phyloP scores from a whole-genome alignment of 2,797 vertebrate genomes.

The Falco biarmicus region DNA sequence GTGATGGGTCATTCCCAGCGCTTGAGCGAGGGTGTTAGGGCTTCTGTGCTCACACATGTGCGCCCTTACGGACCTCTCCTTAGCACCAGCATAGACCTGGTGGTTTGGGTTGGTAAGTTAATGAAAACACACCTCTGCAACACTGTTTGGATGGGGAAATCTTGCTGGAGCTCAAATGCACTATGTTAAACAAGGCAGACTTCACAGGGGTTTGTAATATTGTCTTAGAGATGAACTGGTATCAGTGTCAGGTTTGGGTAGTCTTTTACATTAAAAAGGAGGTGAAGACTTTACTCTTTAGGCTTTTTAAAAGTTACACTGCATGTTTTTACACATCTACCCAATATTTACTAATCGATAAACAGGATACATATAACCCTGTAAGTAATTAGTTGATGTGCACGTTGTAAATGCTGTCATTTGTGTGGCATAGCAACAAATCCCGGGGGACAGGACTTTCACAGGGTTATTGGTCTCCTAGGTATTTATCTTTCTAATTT shows the following conservation, averaged over 20 bases:
- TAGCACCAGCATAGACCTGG: background rate
- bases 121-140: background rate
- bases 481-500: slow-evolving; percentile 39
- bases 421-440: background rate
- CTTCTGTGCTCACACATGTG: background rate
- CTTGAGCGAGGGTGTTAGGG: background rate
- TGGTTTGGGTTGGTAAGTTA: background rate
- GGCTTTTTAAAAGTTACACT: background rate
- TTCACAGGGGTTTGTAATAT: background rate
- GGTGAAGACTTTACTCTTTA: background rate
- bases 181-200: background rate
- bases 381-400: background rate
- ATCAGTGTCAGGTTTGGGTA: background rate
- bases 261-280: background rate
- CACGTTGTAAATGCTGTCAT: background rate
- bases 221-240: background rate
- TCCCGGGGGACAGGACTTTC: background rate
- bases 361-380: background rate
- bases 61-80: background rate
- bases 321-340: background rate
- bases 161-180: background rate
- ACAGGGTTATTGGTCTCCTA: background rate
- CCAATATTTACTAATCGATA: slow-evolving; percentile 1
- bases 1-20: background rate
- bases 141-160: background rate